Evolutionary conservation across 2,797 vertebrate species (phyloP).

Genomic region (Chrysocyon brachyurus): DNA sequence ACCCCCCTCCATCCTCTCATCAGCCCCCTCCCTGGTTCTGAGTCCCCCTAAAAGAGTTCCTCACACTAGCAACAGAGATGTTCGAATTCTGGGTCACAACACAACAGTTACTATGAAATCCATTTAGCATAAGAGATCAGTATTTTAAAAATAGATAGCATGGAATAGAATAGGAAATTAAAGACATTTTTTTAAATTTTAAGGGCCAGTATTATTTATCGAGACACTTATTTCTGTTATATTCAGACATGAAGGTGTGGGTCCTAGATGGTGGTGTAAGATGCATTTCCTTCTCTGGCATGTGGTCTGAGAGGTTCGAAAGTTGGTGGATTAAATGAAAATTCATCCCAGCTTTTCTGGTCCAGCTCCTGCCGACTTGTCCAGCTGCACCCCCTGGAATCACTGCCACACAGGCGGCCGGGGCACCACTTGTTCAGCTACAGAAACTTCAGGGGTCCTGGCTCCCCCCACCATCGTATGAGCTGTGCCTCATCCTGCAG

Average conservation of each 20-base stretch:
- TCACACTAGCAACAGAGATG: too few species aligned
- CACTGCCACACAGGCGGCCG: accelerated
- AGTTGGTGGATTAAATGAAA: background rate
- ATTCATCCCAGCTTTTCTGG: background rate
- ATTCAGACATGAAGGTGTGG: background rate
- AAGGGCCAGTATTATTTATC: background rate
- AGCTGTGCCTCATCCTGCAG: background rate
- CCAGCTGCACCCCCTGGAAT: background rate
- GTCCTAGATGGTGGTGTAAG: background rate
- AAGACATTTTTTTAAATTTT: background rate
- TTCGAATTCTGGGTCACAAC: background rate
- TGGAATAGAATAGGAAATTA: background rate
- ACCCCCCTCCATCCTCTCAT: accelerated
- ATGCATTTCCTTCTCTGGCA: background rate
- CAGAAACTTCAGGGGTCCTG: background rate
- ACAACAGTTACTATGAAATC: background rate
- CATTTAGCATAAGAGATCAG: background rate
- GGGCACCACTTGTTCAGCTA: background rate
- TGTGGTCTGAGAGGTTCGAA: background rate
- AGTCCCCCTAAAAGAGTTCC: background rate
- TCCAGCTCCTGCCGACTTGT: background rate
- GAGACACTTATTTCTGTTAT: background rate
- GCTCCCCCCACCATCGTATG: background rate
- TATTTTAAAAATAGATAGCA: background rate
- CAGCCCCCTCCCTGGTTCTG: background rate